Base-by-base conservation (phyloP, 1,140 invertebrate genomes). In the Cryptotermes secundus region DNA sequence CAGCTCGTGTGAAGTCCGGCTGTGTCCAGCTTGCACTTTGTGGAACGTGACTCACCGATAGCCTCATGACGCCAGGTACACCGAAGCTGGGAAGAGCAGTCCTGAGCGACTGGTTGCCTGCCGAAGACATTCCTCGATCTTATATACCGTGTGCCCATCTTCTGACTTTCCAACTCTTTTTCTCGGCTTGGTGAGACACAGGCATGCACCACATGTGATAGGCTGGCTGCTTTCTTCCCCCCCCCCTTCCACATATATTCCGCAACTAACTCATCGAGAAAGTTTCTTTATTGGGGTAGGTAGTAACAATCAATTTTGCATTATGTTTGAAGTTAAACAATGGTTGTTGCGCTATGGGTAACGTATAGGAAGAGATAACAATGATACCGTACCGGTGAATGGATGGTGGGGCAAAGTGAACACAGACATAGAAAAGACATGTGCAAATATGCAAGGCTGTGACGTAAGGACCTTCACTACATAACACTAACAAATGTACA, bases 281-380 rank as follows among this genome's bases (percentile, higher is more conserved):
- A 72, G 59, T 72, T n/a, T 72, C 31, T 31, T 72, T 72, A 19
- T n/a, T 59, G 24, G 59, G 26, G n/a, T 72, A 72, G 14, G 0
- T 7, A 72, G 59, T 72, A 72, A 72, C 3, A 72, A 72, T 72
- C 31, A 26, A 72, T 72, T 72, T 0, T n/a, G 31, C 31, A 31
- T 72, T 72, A 72, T 72, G n/a, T 72, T 72, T 72, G n/a, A 7
- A 72, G 59, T 7, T 31, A 72, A 72, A 72, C 59, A 72, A 72
- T 72, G 59, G 59, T n/a, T 72, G 59, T n/a, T 72, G 59, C 7
- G 59, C 26, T 72, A 26, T 72, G 14, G 59, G 31, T 72, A 72
- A 72, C 31, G 59, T 72, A 72, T n/a, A 72, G 59, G 59, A 72
- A 72, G 59, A 7, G n/a, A 72, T 2, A 72, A n/a, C n/a, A 31